These are phyloP conservation scores for Glareola pratincola DNA, from an alignment of 2,113 vertebrate genomes.

Conservation along the genomic window DNA sequence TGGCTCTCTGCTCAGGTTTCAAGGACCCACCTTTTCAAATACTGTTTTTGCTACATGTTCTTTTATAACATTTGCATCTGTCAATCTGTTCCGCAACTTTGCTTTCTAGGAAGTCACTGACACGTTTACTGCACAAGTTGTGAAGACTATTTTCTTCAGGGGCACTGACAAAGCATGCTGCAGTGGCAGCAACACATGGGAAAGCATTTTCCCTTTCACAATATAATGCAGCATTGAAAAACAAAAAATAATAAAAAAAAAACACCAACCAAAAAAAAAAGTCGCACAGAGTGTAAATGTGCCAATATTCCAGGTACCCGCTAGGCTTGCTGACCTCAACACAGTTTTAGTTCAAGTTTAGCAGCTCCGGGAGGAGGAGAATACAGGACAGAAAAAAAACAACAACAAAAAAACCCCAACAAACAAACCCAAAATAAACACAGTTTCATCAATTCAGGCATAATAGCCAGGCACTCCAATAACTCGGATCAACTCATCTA, in stretches of 20 bases:
- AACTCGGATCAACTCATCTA: not conserved
- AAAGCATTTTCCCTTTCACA: constrained; percentile 5
- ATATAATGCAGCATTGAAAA: constrained; percentile 8
- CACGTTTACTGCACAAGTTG: not conserved
- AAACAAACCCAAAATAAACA: not conserved
- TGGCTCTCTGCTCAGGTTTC: not conserved
- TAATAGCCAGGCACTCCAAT: not conserved
- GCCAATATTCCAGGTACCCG: not conserved
- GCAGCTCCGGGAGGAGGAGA: not conserved
- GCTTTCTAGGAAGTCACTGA: constrained; percentile 2
- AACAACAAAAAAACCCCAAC: not conserved
- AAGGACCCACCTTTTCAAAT: not conserved
- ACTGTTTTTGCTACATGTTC: not conserved
- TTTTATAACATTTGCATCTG: constrained; percentile 20
- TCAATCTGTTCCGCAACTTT: not conserved
- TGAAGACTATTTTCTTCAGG: constrained; percentile 14
- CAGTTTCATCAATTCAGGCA: not conserved
- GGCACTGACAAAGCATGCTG: not conserved
- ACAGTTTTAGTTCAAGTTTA: constrained; percentile 45
- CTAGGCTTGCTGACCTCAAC: not conserved
- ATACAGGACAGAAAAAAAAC: not conserved
- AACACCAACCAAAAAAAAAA: not conserved
- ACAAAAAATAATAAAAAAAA: not conserved
- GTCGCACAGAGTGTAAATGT: not conserved
- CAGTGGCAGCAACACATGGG: not conserved